Base-by-base conservation (phyloP, 1,140 invertebrate species). In the Artemia franciscana region DNA sequence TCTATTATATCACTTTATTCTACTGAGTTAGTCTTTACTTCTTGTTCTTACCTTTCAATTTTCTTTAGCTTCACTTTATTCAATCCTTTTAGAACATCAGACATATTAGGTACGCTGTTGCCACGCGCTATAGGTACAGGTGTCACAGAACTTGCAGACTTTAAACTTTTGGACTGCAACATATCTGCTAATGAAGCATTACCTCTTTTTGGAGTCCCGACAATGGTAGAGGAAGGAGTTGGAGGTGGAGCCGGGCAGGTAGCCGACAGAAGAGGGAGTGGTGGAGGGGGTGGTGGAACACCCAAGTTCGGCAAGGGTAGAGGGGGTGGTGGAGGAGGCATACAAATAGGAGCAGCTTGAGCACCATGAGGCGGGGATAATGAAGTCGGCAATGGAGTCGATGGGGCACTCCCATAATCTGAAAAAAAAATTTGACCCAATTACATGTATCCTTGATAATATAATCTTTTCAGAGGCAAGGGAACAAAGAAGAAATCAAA, bases 31-130 rank as follows among this genome's bases (percentile, higher is more conserved):
- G n/a, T n/a, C n/a, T n/a, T n/a, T n/a, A n/a, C n/a, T n/a, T n/a
- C n/a, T n/a, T n/a, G n/a, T n/a, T n/a, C 30, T 39, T 61, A 64
- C 63, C 63, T 64, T 60, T 64, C 63, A 9, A 64, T 60, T 62
- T 62, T 61, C 26, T 64, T 64, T 25, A 64, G 26, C 57, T 59
- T 64, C 18, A 64, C 63, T 62, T 64, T 64, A 18, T 60, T 60
- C 63, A 64, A 61, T 25, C 61, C 63, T 30, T 64, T 64, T 7
- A 64, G 57, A n/a, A 64, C 63, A 58, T 64, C 63, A 3, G 60
- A 61, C 63, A 64, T 64, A 25, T 59, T 61, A 3, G 63, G 63
- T 26, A 64, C 63, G 4, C 58, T 60, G 25, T 18, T 62, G 24
- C 59, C 58, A 25, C 63, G 25, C 2, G 63, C 28, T 5, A 26